Evolutionary conservation across 1,140 invertebrate genomes (phyloP), one percentile per base, ranked within the genome.

Genomic region (Drosophila biarmipes): DNA sequence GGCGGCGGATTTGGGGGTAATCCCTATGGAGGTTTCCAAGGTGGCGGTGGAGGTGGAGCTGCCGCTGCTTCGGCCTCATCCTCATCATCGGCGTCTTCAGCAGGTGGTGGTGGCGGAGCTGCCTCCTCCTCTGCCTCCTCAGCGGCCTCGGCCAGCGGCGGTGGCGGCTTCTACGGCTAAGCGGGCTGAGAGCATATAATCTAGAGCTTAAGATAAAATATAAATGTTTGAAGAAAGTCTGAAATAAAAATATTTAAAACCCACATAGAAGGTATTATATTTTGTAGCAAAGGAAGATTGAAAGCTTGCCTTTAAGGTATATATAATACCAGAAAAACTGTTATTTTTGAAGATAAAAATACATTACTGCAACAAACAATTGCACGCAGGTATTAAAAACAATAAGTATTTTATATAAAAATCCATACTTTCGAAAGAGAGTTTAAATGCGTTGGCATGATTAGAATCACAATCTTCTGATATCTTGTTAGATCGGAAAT

Each of bases 151-250:
- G 52, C 37, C 4, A 27, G 45, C 40, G 67, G 69, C 10, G 57
- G 58, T 10, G 34, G 19, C 8, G 34, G 19, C 8, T 75, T 66
- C 53, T 55, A 37, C 29, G 73, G 46, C 14, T 46, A 31, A 49
- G n/a, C n/a, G 10, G 3, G 40, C 12, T 75, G 64, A 53, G 10
- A 27, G 15, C 0, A 6, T 6, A 10, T 37, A 31, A 10, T 38
- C n/a, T 31, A 54, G 29, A 34, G 21, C 6, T 54, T 73, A 73
- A 73, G 69, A 29, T 54, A 73, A 24, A 73, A 24, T 42, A 14
- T 69, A 48, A 48, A 19, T 48, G 63, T 27, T 37, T 66, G 48
- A 68, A 69, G 49, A 69, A 66, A 69, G 67, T 69, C 67, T 69
- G 67, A 69, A 58, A 27, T 51, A 67, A 38, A 52, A 19, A 71